A percentile compares a stretch with the other conserved stretches of the same genome.
Evolutionary conservation across 2,888 invertebrate genomes (phyloP).

Genomic region (Agriopis aurantiaria): DNA sequence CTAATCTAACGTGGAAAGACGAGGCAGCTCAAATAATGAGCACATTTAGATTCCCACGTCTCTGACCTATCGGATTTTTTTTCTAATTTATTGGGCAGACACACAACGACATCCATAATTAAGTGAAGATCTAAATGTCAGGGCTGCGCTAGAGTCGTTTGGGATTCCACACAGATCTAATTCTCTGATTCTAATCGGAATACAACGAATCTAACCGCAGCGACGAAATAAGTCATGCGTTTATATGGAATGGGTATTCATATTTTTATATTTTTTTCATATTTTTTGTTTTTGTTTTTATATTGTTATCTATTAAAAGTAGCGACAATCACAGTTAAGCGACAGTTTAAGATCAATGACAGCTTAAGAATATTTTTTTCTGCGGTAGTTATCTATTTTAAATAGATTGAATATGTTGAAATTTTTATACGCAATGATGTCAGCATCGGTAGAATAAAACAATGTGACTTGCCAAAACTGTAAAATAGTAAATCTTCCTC

Average conservation of each 20-base stretch:
- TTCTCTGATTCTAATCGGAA: constrained; percentile 7
- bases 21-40: constrained; percentile 22
- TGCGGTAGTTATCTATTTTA: too few relatives aligned
- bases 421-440: too few relatives aligned
- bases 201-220: background rate
- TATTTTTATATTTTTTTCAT: too few relatives aligned
- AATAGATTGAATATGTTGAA: too few relatives aligned
- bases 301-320: too few relatives aligned
- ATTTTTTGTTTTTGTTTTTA: too few relatives aligned
- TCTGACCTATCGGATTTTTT: constrained; percentile 44
- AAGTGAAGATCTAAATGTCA: constrained; percentile 49
- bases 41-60: constrained; percentile 42
- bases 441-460: too few relatives aligned
- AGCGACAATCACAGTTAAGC: too few relatives aligned
- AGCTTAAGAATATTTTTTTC: background rate
- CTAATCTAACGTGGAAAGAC: background rate
- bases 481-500: too few relatives aligned
- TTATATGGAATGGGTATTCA: background rate
- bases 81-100: constrained; percentile 39
- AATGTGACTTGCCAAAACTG: too few relatives aligned
- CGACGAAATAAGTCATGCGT: background rate
- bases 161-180: constrained; percentile 36
- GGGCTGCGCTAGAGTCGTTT: constrained; percentile 42
- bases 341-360: too few relatives aligned
- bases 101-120: constrained; percentile 46